Base-by-base conservation (phyloP, 1,140 invertebrate species). In the Apis dorsata region DNA sequence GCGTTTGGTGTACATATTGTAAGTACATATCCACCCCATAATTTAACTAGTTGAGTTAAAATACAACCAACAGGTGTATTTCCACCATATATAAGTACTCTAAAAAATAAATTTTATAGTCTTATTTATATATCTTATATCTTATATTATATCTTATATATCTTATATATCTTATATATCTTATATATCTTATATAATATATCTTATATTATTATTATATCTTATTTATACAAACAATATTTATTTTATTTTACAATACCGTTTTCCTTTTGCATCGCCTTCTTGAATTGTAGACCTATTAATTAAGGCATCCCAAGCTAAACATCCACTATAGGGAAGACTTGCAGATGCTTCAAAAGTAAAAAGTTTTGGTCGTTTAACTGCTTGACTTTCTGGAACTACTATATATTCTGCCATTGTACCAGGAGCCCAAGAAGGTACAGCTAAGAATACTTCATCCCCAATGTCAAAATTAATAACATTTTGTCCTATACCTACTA, bases 31-130 rank as follows among this genome's bases (percentile, higher is more conserved):
- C 95, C 95, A 53, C 96, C 96, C 96, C 96, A 97, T 17, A 95
- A 91, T 85, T 95, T 96, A 63, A 96, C 92, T 62, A 97, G 91
- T 92, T 97, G 97, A 70, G 96, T 95, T 62, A 97, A 94, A 86
- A 97, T 95, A 88, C 96, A 96, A 51, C 97, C 97, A 44, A 96
- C 94, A 24, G 96, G 95, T 44, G 96, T 96, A 85, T 95, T 95
- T 44, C 96, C 97, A 69, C 95, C 96, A 90, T 95, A 95, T 75
- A 97, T 93, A 19, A 97, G 93, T 79, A 97, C 93, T 88, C 97
- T 97, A 81, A 69, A 91, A 85, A 86, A 90, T 86, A 75, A 79
- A 10, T 69, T 57, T 24, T 4, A 71, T 75, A 55, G 17, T 77
- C 63, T 28, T 55, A 63, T 3, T 15, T 72, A 57, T 21, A 21